Base-by-base conservation (phyloP, 2,113 vertebrate species). In the Engystomops pustulosus region DNA sequence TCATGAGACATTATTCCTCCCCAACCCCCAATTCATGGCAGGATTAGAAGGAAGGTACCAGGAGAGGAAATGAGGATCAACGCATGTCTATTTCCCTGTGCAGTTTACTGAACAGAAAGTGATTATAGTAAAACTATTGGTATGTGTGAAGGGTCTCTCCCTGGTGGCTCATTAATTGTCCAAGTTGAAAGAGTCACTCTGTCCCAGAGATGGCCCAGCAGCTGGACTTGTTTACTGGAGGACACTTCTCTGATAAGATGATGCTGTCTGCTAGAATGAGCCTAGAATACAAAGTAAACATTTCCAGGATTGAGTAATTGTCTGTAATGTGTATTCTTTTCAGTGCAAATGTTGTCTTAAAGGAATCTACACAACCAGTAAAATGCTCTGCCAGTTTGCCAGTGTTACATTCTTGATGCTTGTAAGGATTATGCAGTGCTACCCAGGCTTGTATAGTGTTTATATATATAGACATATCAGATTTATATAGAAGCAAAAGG, bases 201-300 rank as follows among this genome's bases (percentile, higher is more conserved):
- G 78, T 86, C 85, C 38, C 78, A 27, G 41, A 81, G 32, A 82
- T 80, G 78, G 80, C 55, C 23, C 67, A 83, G 70, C 85, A 89
- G 85, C 81, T 87, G 85, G 84, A 83, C 30, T 83, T 79, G 81
- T 89, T 91, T 88, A 65, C 69, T 44, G 71, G 89, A 79, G 78
- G 83, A 72, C 72, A 89, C 49, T 86, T 87, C 89, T 89, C 71
- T 89, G 89, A 91, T 89, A 89, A 91, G 79, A 87, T 77, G 76
- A 88, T 87, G 83, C 80, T 89, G 77, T 83, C 87, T 81, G 80
- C 80, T 53, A 88, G 86, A 87, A 86, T 85, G 88, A 88, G 87
- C 45, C 86, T 83, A 91, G 86, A 85, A 90, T 86, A 87, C 87
- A 89, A 89, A 91, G 91, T 85, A 91, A 93, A 91, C 89, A 88